phyloP scores from a whole-genome alignment of 2,888 invertebrate genomes.

The Folsomia candida region DNA sequence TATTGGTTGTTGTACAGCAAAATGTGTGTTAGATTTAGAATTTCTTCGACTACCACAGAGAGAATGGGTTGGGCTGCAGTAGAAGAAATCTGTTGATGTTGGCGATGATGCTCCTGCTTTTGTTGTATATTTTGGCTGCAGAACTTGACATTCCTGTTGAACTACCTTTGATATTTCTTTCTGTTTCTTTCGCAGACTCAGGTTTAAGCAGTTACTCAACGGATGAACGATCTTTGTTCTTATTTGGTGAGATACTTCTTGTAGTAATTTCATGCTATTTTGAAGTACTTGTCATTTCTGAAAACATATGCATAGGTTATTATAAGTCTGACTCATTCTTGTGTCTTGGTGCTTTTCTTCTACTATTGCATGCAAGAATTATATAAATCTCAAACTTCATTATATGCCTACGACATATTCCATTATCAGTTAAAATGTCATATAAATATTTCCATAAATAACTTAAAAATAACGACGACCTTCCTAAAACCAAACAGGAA shows the following conservation, averaged over 20 bases:
- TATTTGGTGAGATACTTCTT: constrained; percentile 20
- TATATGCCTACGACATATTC: too few relatives aligned
- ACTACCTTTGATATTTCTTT: constrained; percentile 2
- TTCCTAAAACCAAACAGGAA: too few relatives aligned
- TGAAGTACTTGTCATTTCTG: neutral
- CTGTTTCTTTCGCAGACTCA: neutral
- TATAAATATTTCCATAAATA: too few relatives aligned
- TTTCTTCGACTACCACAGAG: neutral
- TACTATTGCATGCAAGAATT: too few relatives aligned
- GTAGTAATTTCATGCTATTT: constrained; percentile 27
- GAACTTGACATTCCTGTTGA: constrained; percentile 12
- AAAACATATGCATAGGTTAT: too few relatives aligned
- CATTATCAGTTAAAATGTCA: too few relatives aligned
- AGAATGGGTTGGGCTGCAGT: neutral
- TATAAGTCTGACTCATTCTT: too few relatives aligned
- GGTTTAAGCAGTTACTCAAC: neutral
- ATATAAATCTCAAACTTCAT: too few relatives aligned
- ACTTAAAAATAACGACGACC: too few relatives aligned
- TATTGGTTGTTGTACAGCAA: neutral
- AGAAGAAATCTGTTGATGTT: neutral
- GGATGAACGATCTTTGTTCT: constrained; percentile 16
- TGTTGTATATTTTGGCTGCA: neutral
- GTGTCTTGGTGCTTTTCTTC: too few relatives aligned
- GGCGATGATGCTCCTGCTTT: neutral
- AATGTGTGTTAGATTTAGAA: neutral